Evolutionary conservation across 1,140 invertebrate species (phyloP).

Genomic region (Drosophila quadrilineata): DNA sequence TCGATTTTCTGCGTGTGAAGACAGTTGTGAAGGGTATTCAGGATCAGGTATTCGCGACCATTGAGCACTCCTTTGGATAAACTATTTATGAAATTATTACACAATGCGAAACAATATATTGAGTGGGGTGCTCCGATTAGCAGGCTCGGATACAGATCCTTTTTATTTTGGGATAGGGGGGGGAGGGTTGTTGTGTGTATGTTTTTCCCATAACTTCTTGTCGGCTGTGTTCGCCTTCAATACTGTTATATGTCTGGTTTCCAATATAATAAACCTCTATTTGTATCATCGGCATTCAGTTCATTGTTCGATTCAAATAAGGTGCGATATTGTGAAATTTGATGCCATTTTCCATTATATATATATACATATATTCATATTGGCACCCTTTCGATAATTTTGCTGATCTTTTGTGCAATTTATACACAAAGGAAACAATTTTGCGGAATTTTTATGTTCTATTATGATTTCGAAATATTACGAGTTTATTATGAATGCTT

Average conservation of each 20-base stretch:
- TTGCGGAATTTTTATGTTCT: conserved; percentile 54
- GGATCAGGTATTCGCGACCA: too few relatives aligned
- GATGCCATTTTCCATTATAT: conserved; percentile 73
- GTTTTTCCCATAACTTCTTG: conserved; percentile 78
- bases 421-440: conserved; percentile 50
- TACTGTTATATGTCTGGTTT: conserved; percentile 48
- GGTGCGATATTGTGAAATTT: conserved; percentile 81
- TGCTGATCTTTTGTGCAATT: conserved; percentile 7
- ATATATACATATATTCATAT: conserved; percentile 37
- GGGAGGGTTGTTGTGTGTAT: conserved; percentile 69
- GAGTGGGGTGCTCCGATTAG: conserved; percentile 73
- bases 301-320: conserved; percentile 73
- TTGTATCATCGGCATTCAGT: conserved; percentile 23
- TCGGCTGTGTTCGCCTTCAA: conserved; percentile 41
- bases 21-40: conserved; percentile 49
- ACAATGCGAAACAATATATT: conserved; percentile 68
- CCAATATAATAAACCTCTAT: conserved; percentile 27
- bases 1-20: conserved; percentile 34
- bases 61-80: conserved; percentile 73
- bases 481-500: conserved; percentile 59
- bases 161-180: conserved; percentile 7
- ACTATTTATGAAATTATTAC: conserved; percentile 78
- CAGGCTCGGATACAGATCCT: too few relatives aligned
- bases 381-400: conserved; percentile 12
- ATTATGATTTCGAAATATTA: conserved; percentile 56